Conservation (phyloP, 2,888 invertebrate genomes). For the Geotrupes spiniger region DNA sequence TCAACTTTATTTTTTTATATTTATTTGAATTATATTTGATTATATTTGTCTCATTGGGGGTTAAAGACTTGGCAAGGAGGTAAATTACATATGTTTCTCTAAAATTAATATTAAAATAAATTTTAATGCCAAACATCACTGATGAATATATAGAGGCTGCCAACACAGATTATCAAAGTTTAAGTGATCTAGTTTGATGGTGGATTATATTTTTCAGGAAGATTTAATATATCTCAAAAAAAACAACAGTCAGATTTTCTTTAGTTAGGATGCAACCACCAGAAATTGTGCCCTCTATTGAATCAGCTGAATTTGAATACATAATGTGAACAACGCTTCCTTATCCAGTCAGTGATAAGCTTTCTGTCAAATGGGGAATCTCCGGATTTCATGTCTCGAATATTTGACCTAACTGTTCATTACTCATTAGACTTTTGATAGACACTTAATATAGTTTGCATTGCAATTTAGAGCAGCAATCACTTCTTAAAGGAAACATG, state of each 20-base stretch:
- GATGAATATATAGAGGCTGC: slow-evolving; percentile 68
- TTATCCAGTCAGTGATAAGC: no score
- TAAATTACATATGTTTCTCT: slow-evolving; percentile 37
- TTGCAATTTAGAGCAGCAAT: slow-evolving; percentile 8
- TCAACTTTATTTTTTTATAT: no score
- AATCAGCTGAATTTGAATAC: no score
- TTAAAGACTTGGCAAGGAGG: slow-evolving; percentile 62
- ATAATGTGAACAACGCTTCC: no score
- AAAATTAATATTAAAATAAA: slow-evolving; percentile 3
- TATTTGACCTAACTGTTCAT: no score
- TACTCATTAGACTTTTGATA: no score
- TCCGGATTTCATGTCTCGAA: no score
- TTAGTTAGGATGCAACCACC: no score
- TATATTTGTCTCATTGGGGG: slow-evolving; percentile 79
- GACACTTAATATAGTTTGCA: slow-evolving; percentile 11
- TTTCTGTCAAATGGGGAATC: no score
- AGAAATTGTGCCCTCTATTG: no score
- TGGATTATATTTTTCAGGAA: slow-evolving; percentile 66
- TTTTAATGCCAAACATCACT: slow-evolving; percentile 56
- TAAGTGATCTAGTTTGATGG: slow-evolving; percentile 76
- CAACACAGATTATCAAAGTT: slow-evolving; percentile 67
- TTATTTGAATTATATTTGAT: neutral
- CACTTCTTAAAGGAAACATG: slow-evolving; percentile 12
- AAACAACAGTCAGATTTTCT: slow-evolving; percentile 56
- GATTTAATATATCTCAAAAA: slow-evolving; percentile 71